phyloP scores from a whole-genome alignment of 2,888 invertebrate species.

The Malachius bipustulatus region DNA sequence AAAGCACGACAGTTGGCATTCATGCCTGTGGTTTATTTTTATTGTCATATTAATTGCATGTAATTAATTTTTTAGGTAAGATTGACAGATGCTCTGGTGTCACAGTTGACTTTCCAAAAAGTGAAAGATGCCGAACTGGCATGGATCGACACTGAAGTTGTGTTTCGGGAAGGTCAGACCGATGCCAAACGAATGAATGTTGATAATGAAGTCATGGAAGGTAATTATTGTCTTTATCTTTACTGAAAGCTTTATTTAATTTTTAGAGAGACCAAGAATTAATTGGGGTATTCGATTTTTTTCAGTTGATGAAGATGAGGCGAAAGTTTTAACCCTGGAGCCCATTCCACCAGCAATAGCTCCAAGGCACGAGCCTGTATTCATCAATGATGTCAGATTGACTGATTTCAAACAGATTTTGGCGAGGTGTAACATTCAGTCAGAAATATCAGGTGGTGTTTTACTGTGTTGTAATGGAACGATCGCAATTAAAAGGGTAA shows the following conservation, averaged over 20 bases:
- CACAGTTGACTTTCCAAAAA: slow-evolving; percentile 72
- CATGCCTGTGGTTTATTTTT: too few species aligned
- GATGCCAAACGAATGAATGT: slow-evolving; percentile 40
- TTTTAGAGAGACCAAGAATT: too few species aligned
- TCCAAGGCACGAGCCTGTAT: slow-evolving; percentile 67
- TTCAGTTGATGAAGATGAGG: slow-evolving; percentile 40
- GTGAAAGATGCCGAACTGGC: slow-evolving; percentile 89
- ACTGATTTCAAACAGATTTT: slow-evolving; percentile 81
- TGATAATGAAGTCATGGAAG: slow-evolving; percentile 38
- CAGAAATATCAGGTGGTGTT: slow-evolving; percentile 85
- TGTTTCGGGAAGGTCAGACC: slow-evolving; percentile 48
- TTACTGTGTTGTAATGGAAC: slow-evolving; percentile 88
- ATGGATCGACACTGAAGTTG: slow-evolving; percentile 80
- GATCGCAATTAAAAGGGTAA: slow-evolving; percentile 75
- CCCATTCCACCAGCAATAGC: slow-evolving; percentile 44
- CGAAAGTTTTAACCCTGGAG: slow-evolving; percentile 58
- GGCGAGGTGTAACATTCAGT: slow-evolving; percentile 59
- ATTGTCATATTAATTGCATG: slow-evolving; percentile 7
- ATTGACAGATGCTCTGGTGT: slow-evolving; percentile 82
- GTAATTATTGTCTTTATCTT: too few species aligned
- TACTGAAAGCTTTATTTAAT: too few species aligned
- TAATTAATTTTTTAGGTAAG: slow-evolving; percentile 50
- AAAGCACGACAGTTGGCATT: too few species aligned
- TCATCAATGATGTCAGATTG: slow-evolving; percentile 86
- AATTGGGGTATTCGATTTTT: too few species aligned